phyloP scores from a whole-genome alignment of 2,888 invertebrate species.

The Iselma pallidipennis region DNA sequence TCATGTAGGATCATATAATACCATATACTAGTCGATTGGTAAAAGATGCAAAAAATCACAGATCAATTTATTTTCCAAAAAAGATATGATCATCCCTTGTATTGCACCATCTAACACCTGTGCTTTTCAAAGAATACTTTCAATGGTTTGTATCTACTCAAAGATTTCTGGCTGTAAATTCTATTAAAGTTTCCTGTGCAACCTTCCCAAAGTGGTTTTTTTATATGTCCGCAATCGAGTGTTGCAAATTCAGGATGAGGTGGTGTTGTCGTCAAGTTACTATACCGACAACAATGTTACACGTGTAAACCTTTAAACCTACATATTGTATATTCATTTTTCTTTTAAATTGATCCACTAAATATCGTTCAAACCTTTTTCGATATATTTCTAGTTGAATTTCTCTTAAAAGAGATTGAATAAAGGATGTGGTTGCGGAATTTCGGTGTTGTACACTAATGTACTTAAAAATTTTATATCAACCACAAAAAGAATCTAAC shows the following conservation, averaged over 20 bases:
- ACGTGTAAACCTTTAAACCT: background rate
- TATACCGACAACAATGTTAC: background rate
- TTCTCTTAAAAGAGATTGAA: background rate
- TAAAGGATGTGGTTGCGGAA: background rate
- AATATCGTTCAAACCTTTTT: background rate
- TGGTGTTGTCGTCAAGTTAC: background rate
- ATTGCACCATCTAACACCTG: background rate
- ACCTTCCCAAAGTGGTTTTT: background rate
- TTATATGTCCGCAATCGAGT: constrained; percentile 1
- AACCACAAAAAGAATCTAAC: background rate
- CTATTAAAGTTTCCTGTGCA: background rate
- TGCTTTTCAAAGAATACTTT: background rate
- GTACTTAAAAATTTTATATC: no score
- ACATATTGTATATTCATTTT: background rate
- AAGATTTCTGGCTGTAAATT: background rate
- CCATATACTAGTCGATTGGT: no score
- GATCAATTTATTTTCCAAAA: background rate
- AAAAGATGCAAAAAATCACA: background rate
- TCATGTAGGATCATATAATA: no score
- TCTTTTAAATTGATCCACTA: background rate
- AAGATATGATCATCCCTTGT: background rate
- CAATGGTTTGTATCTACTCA: background rate
- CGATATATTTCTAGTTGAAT: background rate
- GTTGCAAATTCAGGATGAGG: background rate
- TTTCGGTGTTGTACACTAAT: background rate